A percentile compares a stretch with the other conserved stretches of the same genome.
Evolutionary conservation across 2,797 vertebrate species (phyloP).

Genomic region (Chaetophractus vellerosus): DNA sequence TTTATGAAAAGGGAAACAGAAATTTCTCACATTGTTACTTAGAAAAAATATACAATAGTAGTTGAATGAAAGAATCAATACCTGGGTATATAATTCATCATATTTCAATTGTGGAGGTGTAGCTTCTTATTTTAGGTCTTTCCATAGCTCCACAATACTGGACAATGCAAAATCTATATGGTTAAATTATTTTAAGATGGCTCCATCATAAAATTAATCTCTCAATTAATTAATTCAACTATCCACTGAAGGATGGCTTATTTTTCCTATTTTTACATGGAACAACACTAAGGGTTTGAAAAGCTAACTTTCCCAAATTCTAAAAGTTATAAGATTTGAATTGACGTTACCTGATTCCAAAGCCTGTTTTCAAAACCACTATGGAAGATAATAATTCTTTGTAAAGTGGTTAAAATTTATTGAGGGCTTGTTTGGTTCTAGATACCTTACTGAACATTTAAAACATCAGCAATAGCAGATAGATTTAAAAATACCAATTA

Average conservation of each 20-base stretch:
- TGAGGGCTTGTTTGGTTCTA: neutral
- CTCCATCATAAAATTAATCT: neutral
- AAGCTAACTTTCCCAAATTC: neutral
- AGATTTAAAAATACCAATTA: neutral
- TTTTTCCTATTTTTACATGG: neutral
- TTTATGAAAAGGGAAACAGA: neutral
- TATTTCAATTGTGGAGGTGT: neutral
- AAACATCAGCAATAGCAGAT: neutral
- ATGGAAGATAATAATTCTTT: neutral
- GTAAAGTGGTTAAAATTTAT: neutral
- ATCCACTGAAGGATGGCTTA: neutral
- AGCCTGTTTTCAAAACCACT: neutral
- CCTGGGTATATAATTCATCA: neutral
- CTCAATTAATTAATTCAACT: slow-evolving; percentile 15
- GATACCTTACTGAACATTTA: neutral
- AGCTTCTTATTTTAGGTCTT: neutral
- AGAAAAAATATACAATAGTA: neutral
- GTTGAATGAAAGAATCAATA: neutral
- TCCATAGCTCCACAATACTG: neutral
- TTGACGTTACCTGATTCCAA: neutral
- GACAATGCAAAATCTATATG: neutral
- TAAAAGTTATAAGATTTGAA: neutral
- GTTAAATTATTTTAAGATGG: neutral
- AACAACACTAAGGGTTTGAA: neutral
- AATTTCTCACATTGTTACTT: neutral